Evolutionary conservation across 1,140 invertebrate genomes (phyloP).

Genomic region (Lerema accius): DNA sequence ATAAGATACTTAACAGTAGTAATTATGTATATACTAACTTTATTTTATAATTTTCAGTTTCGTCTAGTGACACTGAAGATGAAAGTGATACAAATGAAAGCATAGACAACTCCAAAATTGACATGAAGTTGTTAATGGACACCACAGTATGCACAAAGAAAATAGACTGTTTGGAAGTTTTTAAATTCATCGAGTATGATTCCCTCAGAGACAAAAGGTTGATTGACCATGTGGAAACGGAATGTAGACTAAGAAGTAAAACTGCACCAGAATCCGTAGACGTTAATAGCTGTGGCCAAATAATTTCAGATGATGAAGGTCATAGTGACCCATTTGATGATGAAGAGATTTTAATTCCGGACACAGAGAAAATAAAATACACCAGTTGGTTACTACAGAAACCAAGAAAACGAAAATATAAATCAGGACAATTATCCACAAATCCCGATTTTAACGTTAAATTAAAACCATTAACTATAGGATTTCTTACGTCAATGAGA

Average conservation of each 20-base stretch:
- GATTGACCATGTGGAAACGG: constrained; percentile 47
- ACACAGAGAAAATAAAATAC: constrained; percentile 39
- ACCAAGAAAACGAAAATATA: constrained; percentile 60
- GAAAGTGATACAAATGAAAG: constrained; percentile 2
- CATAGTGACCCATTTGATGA: neutral
- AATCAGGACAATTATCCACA: constrained; percentile 68
- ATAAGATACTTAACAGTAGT: constrained; percentile 49
- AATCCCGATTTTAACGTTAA: constrained; percentile 77
- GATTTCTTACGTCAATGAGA: constrained; percentile 54
- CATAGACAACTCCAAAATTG: constrained; percentile 46
- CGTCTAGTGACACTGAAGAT: constrained; percentile 20
- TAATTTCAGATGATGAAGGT: neutral
- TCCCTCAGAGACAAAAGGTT: constrained; percentile 44
- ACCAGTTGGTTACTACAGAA: constrained; percentile 66
- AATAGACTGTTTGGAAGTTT: constrained; percentile 65
- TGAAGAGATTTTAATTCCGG: constrained; percentile 9
- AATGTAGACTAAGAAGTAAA: constrained; percentile 55
- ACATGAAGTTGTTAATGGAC: constrained; percentile 64
- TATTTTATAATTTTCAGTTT: constrained; percentile 31
- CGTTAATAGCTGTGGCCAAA: constrained; percentile 26
- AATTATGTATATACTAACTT: neutral
- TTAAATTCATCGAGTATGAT: constrained; percentile 43
- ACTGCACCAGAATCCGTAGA: constrained; percentile 36
- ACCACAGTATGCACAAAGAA: constrained; percentile 62
- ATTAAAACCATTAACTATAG: constrained; percentile 60